Conservation (phyloP, 2,888 invertebrate species). For the Andrena chrysosceles region DNA sequence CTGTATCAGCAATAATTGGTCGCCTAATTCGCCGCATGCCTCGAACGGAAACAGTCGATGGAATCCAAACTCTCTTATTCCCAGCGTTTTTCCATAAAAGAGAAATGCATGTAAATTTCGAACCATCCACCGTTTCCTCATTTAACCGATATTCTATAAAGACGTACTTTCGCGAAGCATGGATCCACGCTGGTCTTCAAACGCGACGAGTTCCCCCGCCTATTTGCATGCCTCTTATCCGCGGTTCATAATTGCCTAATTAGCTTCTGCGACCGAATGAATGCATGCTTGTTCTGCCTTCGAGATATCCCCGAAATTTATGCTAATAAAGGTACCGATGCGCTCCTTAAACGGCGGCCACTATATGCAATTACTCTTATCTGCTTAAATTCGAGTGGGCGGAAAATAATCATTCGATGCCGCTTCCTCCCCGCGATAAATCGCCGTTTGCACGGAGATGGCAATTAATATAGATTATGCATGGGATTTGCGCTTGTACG, state of each 20-base stretch:
- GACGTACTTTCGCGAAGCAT: neutral
- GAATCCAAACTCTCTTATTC: conserved; percentile 13
- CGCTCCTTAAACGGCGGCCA: conserved; percentile 32
- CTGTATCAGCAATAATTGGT: conserved; percentile 83
- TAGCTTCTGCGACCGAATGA: conserved; percentile 53
- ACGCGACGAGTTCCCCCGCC: no score
- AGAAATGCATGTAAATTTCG: neutral
- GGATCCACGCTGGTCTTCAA: neutral
- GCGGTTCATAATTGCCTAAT: conserved; percentile 53
- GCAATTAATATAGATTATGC: conserved; percentile 15
- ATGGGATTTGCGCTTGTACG: neutral
- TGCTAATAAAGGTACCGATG: conserved; percentile 27
- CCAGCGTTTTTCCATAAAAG: neutral
- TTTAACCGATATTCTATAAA: neutral
- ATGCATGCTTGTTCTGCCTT: conserved; percentile 35
- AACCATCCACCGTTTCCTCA: conserved; percentile 16
- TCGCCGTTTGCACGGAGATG: neutral
- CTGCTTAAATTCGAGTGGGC: conserved; percentile 49
- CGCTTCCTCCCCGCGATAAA: conserved; percentile 43
- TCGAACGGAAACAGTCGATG: conserved; percentile 67
- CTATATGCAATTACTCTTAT: conserved; percentile 44
- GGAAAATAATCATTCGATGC: conserved; percentile 44
- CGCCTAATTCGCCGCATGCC: conserved; percentile 78
- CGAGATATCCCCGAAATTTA: conserved; percentile 39
- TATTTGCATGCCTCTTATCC: neutral